A percentile compares a stretch with the other conserved stretches of the same genome.
These are phyloP conservation scores for Isurus oxyrinchus DNA, from an alignment of 2,113 vertebrate species.

Conservation along the genomic window DNA sequence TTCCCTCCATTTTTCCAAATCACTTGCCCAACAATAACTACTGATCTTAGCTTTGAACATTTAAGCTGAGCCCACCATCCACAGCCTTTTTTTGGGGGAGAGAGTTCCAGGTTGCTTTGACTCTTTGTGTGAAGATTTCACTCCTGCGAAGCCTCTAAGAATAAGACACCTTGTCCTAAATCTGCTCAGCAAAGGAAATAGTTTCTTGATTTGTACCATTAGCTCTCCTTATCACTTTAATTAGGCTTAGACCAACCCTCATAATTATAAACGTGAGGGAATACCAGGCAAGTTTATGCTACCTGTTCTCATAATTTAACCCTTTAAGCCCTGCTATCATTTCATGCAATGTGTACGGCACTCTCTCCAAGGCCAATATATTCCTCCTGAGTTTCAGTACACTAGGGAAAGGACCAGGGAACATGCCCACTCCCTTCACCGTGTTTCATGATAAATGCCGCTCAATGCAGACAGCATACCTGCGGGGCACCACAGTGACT, in stretches of 20 bases:
- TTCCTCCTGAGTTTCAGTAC: background rate
- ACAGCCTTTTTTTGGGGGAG: background rate
- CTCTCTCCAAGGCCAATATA: background rate
- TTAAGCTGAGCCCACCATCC: background rate
- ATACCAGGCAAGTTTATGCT: background rate
- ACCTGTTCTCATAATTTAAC: background rate
- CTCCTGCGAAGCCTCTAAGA: background rate
- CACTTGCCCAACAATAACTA: background rate
- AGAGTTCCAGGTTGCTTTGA: background rate
- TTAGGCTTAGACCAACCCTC: background rate
- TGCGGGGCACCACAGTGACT: conserved; percentile 40
- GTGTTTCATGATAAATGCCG: background rate
- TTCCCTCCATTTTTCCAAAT: background rate
- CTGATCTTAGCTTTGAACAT: background rate
- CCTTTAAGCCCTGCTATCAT: background rate
- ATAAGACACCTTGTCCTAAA: background rate
- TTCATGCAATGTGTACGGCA: background rate
- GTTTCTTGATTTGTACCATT: background rate
- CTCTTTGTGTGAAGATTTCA: background rate
- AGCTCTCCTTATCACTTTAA: background rate
- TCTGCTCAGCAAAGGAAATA: background rate
- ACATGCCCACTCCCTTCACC: background rate
- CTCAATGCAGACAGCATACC: conserved; percentile 40
- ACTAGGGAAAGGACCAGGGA: background rate
- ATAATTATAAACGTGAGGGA: background rate